Base-by-base conservation (phyloP, 2,888 invertebrate species). In the Orchestes rusci region DNA sequence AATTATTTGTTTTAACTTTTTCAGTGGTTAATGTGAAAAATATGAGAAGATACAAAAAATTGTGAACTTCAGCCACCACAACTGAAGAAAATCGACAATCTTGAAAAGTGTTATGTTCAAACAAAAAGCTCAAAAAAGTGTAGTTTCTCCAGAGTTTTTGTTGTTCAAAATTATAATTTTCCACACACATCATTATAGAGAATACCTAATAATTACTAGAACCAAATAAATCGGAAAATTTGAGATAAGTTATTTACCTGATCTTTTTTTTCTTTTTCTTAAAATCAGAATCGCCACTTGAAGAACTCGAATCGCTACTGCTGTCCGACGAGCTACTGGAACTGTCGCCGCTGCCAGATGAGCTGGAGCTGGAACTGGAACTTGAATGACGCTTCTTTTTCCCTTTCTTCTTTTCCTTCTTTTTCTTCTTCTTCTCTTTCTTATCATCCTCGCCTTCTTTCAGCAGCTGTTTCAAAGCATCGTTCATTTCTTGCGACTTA, bases 401-500 rank as follows among this genome's bases (percentile, higher is more conserved):
- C 63, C 79, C 80, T 57, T 80, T 78, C 45, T 77, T 75, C 55
- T 77, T 78, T 58, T 67, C 67, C 62, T 79, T 79, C 63, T 77
- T 79, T 63, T 79, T 80, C 56, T 72, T 72, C 64, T 79, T 80
- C 42, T 78, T 79, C 32, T 79, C 78, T 60, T 79, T 80, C 48
- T 71, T 71, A 51, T 77, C 76, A 5, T 69, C 66, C 34, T 69
- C 65, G 48, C 68, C 67, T 39, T 56, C 62, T 59, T 78, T 79
- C 51, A 81, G 63, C 40, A 82, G 63, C 54, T 80, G 77, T 56
- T 81, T 81, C 19, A 69, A 62, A 1, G 80, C 78, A 56, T 81
- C 81, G 52, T 80, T 79, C 59, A 80, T 77, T 59, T 82, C 80
- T 0, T 75, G 35, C 0, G 75, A 40, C 36, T 53, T 52, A 17